Evolutionary conservation across 2,888 invertebrate genomes (phyloP).

Genomic region (Tetramorium bicarinatum): DNA sequence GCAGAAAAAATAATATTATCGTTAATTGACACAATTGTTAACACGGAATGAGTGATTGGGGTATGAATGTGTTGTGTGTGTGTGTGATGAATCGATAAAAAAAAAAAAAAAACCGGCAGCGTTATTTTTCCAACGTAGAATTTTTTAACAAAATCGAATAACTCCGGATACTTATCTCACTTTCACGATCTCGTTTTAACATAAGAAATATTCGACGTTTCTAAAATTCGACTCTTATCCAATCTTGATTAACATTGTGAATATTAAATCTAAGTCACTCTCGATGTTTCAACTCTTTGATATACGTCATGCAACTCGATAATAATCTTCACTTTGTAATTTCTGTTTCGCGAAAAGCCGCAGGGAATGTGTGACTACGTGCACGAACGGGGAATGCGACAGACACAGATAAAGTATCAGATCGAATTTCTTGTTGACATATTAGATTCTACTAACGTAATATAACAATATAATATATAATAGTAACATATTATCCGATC

Average conservation of each 20-base stretch:
- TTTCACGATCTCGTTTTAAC: conserved; percentile 6
- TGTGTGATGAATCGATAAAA: conserved; percentile 1
- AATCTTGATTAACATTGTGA: neutral
- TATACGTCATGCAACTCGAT: neutral
- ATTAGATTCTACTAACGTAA: conserved; percentile 57
- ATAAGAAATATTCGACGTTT: neutral
- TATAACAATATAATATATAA: conserved; percentile 36
- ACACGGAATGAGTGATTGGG: conserved; percentile 76
- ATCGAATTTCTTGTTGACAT: conserved; percentile 81
- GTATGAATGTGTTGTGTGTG: conserved; percentile 60
- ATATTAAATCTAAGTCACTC: neutral
- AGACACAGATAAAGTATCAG: conserved; percentile 51
- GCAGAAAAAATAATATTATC: conserved; percentile 76
- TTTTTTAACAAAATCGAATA: conserved; percentile 16
- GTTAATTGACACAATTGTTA: conserved; percentile 83
- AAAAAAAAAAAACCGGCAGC: too few relatives aligned
- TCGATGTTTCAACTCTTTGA: conserved; percentile 12
- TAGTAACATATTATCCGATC: conserved; percentile 35
- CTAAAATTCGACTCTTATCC: neutral
- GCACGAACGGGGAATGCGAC: conserved; percentile 17
- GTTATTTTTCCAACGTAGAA: conserved; percentile 21
- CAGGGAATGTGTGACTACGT: conserved; percentile 2
- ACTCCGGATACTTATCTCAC: conserved; percentile 5
- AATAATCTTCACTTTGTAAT: neutral
- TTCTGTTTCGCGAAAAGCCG: conserved; percentile 3